Base-by-base conservation (phyloP, 1,140 invertebrate genomes). In the Neodiprion pinetum region DNA sequence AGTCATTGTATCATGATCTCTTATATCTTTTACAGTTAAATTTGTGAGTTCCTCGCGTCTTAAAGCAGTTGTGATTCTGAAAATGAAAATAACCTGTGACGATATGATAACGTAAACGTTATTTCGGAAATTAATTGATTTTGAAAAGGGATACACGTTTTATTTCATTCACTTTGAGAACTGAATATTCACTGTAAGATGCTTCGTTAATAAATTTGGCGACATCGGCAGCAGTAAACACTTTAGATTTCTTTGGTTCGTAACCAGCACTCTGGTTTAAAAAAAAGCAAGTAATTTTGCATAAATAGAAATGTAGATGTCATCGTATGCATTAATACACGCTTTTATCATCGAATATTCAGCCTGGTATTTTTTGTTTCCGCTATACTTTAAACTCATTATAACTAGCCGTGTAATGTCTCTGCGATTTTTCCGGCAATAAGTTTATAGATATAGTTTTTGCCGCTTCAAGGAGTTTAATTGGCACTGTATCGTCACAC, bases 41-140 rank as follows among this genome's bases (percentile, higher is more conserved):
- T 80, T 74, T 9, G 71, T 67, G 23, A 83, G 68, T 75, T 82
- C 76, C 9, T 76, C 67, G 28, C 77, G 67, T 70, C 78, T 75
- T 28, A 77, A 83, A 9, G 78, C 76, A 7, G 76, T 79, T 75
- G 17, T 67, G 21, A 78, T 72, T 50, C 76, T 75, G 68, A 82
- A 79, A 73, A 81, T 80, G 7, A 40, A 48, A 67, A 40, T 40
- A 68, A 73, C 66, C 66, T 73, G 47, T n/a, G 66, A 71, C 4
- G 14, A 48, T 11, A 14, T 9, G 12, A 5, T 14, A 61, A 61
- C n/a, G 53, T 14, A 72, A 9, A 21, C 47, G 28, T 5, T 14
- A 0, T 40, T 40, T 7, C 50, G 21, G 3, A 23, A 47, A 11
- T 10, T 47, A 8, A 10, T 40, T 48, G 23, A 48, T 40, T 47